Evolutionary conservation across 1,140 invertebrate genomes (phyloP).

Genomic region (Listronotus oregonensis): DNA sequence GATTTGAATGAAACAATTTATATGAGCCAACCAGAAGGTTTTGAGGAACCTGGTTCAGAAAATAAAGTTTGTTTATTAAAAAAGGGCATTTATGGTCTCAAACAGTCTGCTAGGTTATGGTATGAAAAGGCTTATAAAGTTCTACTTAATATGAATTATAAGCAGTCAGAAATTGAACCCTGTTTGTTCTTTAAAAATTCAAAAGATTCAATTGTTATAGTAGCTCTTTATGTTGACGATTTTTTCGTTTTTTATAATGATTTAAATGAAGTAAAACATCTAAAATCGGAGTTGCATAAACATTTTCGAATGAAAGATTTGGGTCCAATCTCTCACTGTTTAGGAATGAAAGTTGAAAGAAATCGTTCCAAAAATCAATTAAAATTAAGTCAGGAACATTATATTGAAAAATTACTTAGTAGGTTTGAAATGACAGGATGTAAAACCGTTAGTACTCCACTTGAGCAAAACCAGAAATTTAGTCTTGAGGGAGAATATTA

Average conservation of each 20-base stretch:
- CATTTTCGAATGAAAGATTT: constrained; percentile 50
- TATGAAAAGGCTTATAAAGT: constrained; percentile 48
- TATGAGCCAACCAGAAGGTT: constrained; percentile 38
- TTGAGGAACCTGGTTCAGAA: constrained; percentile 40
- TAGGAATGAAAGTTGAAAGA: constrained; percentile 51
- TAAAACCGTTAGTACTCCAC: constrained; percentile 50
- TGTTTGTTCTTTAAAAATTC: constrained; percentile 52
- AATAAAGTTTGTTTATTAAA: constrained; percentile 39
- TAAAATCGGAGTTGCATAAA: constrained; percentile 39
- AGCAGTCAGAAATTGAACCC: constrained; percentile 42
- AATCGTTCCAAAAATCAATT: constrained; percentile 43
- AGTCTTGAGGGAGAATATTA: constrained; percentile 27
- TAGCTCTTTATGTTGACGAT: constrained; percentile 56
- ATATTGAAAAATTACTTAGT: constrained; percentile 51
- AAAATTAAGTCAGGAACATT: constrained; percentile 48
- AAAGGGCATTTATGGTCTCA: constrained; percentile 56
- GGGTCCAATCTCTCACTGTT: constrained; percentile 33
- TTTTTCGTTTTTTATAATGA: constrained; percentile 50
- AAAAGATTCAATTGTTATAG: constrained; percentile 39
- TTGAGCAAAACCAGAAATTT: constrained; percentile 45
- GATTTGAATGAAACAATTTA: constrained; percentile 48
- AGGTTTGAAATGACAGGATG: constrained; percentile 52
- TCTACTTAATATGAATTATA: constrained; percentile 43
- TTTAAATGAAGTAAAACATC: constrained; percentile 26
- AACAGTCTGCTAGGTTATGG: constrained; percentile 56